phyloP scores from a whole-genome alignment of 2,113 vertebrate species.

The Leptocoma aspasia region DNA sequence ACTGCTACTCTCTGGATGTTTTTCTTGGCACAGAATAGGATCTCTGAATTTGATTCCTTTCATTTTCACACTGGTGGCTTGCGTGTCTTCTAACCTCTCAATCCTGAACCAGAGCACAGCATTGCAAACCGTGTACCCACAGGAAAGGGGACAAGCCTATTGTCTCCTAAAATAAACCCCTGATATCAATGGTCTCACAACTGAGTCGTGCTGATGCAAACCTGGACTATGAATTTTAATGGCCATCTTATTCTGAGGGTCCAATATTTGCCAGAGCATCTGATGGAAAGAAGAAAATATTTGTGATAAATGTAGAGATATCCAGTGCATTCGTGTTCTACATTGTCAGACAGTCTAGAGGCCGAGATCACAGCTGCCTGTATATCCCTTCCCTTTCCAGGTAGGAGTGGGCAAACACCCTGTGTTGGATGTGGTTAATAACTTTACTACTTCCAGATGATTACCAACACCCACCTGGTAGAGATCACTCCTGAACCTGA shows the following conservation, averaged over 20 bases:
- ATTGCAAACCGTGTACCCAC: not conserved
- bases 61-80: not conserved
- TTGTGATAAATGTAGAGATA: not conserved
- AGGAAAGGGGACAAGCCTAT: not conserved
- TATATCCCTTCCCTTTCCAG: not conserved
- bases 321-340: fast-evolving
- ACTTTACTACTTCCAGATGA: not conserved
- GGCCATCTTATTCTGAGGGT: not conserved
- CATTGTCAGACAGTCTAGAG: fast-evolving
- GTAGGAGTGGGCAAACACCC: not conserved
- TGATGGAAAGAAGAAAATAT: not conserved
- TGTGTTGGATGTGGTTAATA: not conserved
- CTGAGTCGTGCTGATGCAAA: not conserved
- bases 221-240: not conserved
- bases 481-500: not conserved
- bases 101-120: not conserved
- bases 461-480: not conserved
- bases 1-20: not conserved
- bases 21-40: not conserved
- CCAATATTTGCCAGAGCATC: not conserved
- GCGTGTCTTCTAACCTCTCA: not conserved
- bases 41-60: not conserved
- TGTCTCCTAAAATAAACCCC: not conserved
- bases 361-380: not conserved
- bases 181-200: not conserved